Percentiles rank a stretch among this genome's conserved stretches.
Conservation (phyloP, 2,797 vertebrate species). For the Eremophila alpestris region DNA sequence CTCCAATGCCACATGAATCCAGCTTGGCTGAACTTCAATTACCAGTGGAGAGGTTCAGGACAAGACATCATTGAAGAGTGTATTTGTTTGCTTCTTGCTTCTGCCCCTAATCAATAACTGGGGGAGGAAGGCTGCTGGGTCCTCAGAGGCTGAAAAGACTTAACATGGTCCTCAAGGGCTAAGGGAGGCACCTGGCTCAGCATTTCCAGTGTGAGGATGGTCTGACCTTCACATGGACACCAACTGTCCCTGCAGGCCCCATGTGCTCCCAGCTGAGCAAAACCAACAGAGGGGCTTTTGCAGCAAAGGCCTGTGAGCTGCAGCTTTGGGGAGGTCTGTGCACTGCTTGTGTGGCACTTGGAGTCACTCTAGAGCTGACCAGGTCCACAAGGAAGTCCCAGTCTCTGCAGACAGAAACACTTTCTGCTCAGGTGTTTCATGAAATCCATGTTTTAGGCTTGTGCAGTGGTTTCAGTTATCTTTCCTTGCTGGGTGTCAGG, state of each 20-base stretch:
- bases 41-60: background rate
- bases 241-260: background rate
- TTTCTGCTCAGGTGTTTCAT: background rate
- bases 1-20: background rate
- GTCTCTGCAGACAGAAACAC: background rate
- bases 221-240: background rate
- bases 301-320: background rate
- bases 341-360: background rate
- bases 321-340: background rate
- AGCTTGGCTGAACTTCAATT: background rate
- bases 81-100: background rate
- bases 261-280: background rate
- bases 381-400: background rate
- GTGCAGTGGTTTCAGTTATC: background rate
- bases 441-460: background rate
- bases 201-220: background rate
- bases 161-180: background rate
- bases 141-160: background rate
- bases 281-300: background rate
- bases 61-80: rapidly evolving
- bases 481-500: background rate
- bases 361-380: background rate
- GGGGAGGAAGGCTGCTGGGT: background rate
- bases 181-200: background rate
- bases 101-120: background rate